A percentile compares a stretch with the other conserved stretches of the same genome.
These are phyloP conservation scores for Halyomorpha halys DNA, from an alignment of 1,140 invertebrate species.

Conservation along the genomic window DNA sequence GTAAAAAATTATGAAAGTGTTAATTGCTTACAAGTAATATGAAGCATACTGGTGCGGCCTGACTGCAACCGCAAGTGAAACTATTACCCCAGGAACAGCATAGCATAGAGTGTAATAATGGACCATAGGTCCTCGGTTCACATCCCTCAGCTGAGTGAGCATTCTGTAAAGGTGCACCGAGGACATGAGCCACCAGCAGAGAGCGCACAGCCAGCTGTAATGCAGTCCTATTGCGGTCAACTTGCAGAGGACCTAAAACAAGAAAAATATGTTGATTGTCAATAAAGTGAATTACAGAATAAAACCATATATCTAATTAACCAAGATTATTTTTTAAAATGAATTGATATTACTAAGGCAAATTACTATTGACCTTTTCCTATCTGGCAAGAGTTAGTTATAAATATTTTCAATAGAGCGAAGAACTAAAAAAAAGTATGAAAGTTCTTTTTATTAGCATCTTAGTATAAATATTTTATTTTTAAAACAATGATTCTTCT, in stretches of 20 bases:
- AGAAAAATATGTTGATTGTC: conserved; percentile 8
- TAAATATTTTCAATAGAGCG: too few species aligned
- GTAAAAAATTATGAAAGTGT: background rate
- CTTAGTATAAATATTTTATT: too few species aligned
- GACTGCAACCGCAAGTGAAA: conserved; percentile 82
- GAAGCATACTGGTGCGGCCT: conserved; percentile 93
- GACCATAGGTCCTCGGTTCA: conserved; percentile 89
- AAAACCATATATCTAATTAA: too few species aligned
- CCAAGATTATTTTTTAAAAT: too few species aligned
- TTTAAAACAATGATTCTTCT: too few species aligned
- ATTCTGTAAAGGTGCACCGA: conserved; percentile 87
- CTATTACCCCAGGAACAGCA: conserved; percentile 83
- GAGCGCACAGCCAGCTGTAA: conserved; percentile 81
- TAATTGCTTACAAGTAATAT: conserved; percentile 70
- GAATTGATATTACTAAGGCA: background rate
- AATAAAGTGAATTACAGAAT: background rate
- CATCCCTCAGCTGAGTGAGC: conserved; percentile 89
- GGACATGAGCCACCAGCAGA: conserved; percentile 85
- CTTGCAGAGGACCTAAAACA: conserved; percentile 67
- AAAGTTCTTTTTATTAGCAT: too few species aligned
- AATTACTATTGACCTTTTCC: background rate
- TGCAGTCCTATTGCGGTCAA: conserved; percentile 83
- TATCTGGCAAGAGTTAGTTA: background rate
- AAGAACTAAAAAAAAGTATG: too few species aligned
- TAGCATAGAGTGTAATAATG: conserved; percentile 94